Evolutionary conservation across 2,113 vertebrate species (phyloP), one percentile per base, ranked within the genome.

Genomic region (Rhinoderma darwinii): DNA sequence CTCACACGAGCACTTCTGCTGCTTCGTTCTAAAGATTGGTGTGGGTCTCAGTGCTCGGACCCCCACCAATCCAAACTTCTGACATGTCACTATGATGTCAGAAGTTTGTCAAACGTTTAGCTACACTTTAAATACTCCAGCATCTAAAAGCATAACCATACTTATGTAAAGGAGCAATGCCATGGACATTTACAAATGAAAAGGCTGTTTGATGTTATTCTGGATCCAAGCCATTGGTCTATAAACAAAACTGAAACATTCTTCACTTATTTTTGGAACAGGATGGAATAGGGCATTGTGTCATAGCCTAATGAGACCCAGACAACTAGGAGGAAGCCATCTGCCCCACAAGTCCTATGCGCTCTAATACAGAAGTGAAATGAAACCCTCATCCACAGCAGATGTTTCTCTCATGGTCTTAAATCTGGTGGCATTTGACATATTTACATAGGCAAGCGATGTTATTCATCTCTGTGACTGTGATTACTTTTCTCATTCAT

Each of bases 391-490:
- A 39, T 39, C 83, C 14, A 44, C 37, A 84, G 83, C 83, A 84
- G 73, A 84, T 84, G 83, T 74, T 77, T 76, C 83, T 63, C 77
- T 84, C 41, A 84, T 84, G 72, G 83, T 77, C 72, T 77, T 84
- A 84, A 84, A 61, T 61, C 37, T 84, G 83, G 72, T 84, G 72
- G 54, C 54, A 77, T 76, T 44, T 43, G 83, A 84, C 54, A 77
- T 54, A 84, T 37, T 61, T 74, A 56, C 72, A 84, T 74, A 84
- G 83, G 25, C 83, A 84, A 56, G 50, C 35, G 30, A 41, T 74
- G 83, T 41, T 74, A 84, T 75, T 84, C 75, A 59, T 59, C 32
- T 75, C 35, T 56, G 83, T 43, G 47, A 75, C 83, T 37, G 51
- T 61, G 51, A 80, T 80, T 80, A 61, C 51, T 43, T 59, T 61